A percentile compares a stretch with the other conserved stretches of the same genome.
Evolutionary conservation across 2,797 vertebrate genomes (phyloP).

Genomic region (Champsocephalus gunnari): DNA sequence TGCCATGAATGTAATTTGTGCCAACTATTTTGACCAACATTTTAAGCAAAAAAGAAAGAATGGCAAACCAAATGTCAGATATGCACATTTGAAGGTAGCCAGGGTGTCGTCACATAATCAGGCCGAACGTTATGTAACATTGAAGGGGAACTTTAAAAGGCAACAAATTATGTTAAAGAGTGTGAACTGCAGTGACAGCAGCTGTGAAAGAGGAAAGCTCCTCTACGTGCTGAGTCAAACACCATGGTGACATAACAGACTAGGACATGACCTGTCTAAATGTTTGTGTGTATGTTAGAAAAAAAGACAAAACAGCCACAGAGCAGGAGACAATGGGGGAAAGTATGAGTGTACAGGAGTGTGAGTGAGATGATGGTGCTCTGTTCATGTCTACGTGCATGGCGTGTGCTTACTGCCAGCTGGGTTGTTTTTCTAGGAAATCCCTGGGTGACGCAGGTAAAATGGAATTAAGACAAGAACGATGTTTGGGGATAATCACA

Average conservation of each 20-base stretch:
- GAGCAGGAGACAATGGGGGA: constrained; percentile 5
- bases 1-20: too few relatives aligned
- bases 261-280: constrained; percentile 30
- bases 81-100: too few relatives aligned
- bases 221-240: neutral
- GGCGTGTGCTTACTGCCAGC: neutral
- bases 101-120: neutral
- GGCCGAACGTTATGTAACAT: neutral
- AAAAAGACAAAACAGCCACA: neutral
- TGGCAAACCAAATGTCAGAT: neutral
- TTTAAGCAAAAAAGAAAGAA: too few relatives aligned
- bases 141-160: neutral
- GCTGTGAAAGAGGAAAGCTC: constrained; percentile 3
- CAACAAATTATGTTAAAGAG: fast-evolving
- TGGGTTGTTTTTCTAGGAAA: constrained; percentile 33
- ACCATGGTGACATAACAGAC: constrained; percentile 32
- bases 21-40: too few relatives aligned
- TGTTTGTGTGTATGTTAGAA: constrained; percentile 14
- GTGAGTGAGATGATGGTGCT: constrained; percentile 12
- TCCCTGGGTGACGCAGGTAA: constrained; percentile 29
- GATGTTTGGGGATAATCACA: constrained; percentile 46
- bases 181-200: neutral
- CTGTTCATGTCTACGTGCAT: neutral
- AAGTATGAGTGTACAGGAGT: neutral
- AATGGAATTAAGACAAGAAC: constrained; percentile 8